Evolutionary conservation across 1,140 invertebrate genomes (phyloP), one percentile per base, ranked within the genome.

Genomic region (Augochlora pura): DNA sequence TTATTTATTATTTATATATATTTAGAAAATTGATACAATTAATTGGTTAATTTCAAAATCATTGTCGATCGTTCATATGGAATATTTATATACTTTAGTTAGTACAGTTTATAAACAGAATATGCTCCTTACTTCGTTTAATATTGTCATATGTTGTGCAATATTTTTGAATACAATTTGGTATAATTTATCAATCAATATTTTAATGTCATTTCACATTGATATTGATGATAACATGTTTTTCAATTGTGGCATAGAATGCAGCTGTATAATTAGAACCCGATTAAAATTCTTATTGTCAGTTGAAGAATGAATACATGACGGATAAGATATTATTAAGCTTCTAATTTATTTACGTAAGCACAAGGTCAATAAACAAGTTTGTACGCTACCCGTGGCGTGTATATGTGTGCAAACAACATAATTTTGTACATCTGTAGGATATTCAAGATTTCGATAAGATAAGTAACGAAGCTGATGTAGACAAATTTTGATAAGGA

Each of bases 401-500:
- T 10, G 21, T 52, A 8, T 12, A 3, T 18, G 4, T 8, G 0
- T 2, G 23, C 10, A 25, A 42, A 21, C 25, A 46, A 6, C 4
- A 52, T 1, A 27, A 42, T 42, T 52, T 65, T 9, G 8, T 10
- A 8, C 42, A 46, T 49, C 14, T 46, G 21, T 25, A 18, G 1
- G 57, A 39, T 60, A 67, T 66, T 12, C 16, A 0, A 38, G 46
- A 78, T 64, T 67, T 25, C 4, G 77, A 79, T 79, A 66, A 79
- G 77, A 79, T 74, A 74, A 60, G 46, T 23, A 16, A 1, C 27
- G 14, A 57, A 46, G 23, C 27, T 16, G 18, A 6, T 1, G n/a
- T 8, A 5, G 2, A 54, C 12, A 42, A 65, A 42, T 65, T 21
- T 65, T 8, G 63, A 65, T 39, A 65, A 23, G 38, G 9, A 14